Percentiles rank a stretch among this genome's conserved stretches.
phyloP scores from a whole-genome alignment of 2,888 invertebrate genomes.

The Cerastoderma edule region DNA sequence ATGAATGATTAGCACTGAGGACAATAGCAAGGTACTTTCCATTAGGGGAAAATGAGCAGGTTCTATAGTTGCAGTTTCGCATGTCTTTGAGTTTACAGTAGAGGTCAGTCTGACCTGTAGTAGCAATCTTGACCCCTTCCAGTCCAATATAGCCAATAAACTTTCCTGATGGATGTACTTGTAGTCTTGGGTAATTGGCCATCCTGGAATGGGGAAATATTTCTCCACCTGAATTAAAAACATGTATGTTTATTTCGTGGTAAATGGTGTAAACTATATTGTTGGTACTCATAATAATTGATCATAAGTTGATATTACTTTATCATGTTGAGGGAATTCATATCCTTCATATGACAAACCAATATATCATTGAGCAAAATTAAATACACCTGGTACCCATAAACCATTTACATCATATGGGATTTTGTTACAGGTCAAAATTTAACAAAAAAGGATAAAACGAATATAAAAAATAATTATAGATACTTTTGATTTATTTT shows the following conservation, averaged over 20 bases:
- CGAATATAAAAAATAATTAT: too few species aligned
- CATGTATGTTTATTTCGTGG: background rate
- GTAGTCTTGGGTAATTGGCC: slow-evolving; percentile 68
- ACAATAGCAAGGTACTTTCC: slow-evolving; percentile 70
- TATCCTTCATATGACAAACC: too few species aligned
- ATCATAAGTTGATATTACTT: too few species aligned
- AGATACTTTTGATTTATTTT: background rate
- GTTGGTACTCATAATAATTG: too few species aligned
- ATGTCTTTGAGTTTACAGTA: slow-evolving; percentile 63
- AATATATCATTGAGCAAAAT: too few species aligned
- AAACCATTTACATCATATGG: too few species aligned
- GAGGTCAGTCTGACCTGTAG: slow-evolving; percentile 55
- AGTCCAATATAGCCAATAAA: slow-evolving; percentile 66
- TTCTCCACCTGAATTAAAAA: slow-evolving; percentile 65
- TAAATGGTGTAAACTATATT: too few species aligned
- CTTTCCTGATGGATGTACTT: slow-evolving; percentile 71
- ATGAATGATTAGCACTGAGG: slow-evolving; percentile 52
- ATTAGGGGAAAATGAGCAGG: slow-evolving; percentile 73
- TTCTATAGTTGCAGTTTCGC: slow-evolving; percentile 61
- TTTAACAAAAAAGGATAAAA: too few species aligned
- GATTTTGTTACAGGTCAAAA: too few species aligned
- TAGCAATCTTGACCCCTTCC: slow-evolving; percentile 62
- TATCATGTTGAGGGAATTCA: too few species aligned
- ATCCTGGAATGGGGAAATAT: slow-evolving; percentile 61
- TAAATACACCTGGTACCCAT: too few species aligned